These are phyloP conservation scores for Ceyx cyanopectus DNA, from an alignment of 2,113 vertebrate species.

Conservation along the genomic window DNA sequence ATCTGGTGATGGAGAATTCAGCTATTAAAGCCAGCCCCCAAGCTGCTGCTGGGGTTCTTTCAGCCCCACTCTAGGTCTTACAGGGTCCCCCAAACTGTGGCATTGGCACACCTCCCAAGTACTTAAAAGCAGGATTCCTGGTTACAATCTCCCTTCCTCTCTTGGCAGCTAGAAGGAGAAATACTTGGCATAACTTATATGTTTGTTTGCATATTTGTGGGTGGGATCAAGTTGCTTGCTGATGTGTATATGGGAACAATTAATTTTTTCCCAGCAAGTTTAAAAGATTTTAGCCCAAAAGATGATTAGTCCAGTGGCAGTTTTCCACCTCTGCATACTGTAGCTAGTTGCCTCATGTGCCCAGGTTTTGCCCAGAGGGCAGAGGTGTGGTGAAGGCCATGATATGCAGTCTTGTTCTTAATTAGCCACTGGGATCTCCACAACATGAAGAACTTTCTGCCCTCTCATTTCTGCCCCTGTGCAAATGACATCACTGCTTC, in stretches of 20 bases:
- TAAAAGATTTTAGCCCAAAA: slow-evolving; percentile 22
- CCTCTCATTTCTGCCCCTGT: not conserved
- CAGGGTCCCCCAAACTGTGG: not conserved
- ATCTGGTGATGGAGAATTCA: not conserved
- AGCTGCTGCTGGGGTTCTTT: not conserved
- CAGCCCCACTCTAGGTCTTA: slow-evolving; percentile 10
- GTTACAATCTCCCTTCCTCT: slow-evolving; percentile 49
- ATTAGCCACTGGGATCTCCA: not conserved
- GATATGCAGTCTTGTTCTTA: not conserved
- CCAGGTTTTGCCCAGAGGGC: not conserved
- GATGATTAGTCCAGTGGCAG: not conserved
- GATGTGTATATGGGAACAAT: slow-evolving; percentile 36
- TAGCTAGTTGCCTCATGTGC: not conserved
- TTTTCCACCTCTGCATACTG: not conserved
- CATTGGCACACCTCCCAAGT: slow-evolving; percentile 39
- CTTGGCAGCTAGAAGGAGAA: slow-evolving; percentile 50
- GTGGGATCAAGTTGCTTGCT: slow-evolving; percentile 51
- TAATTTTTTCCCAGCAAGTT: slow-evolving; percentile 4
- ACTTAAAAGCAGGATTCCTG: slow-evolving; percentile 58
- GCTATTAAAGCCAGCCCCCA: not conserved
- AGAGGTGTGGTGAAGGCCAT: not conserved
- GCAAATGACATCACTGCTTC: not conserved
- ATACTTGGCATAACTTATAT: slow-evolving; percentile 39
- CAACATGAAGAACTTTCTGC: not conserved
- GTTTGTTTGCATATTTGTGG: slow-evolving; percentile 61